Conservation (phyloP, 1,140 invertebrate species). For the Habropoda laboriosa region DNA sequence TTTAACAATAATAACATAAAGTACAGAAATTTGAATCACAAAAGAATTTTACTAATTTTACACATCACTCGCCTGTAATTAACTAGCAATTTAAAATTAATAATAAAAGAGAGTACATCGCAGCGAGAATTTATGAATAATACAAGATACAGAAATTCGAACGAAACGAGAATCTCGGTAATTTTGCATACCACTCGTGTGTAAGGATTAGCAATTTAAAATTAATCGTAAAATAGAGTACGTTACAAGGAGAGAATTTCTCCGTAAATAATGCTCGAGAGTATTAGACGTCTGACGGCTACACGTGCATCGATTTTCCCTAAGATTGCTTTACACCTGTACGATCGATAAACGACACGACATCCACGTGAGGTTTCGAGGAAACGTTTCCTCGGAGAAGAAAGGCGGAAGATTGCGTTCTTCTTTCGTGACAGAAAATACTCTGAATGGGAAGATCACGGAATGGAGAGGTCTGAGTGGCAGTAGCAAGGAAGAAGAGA, state of each 20-base stretch:
- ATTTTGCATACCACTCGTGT: too few species aligned
- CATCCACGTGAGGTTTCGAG: not conserved
- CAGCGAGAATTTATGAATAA: too few species aligned
- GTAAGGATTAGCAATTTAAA: not conserved
- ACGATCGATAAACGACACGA: slow-evolving; percentile 55
- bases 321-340: slow-evolving; percentile 41
- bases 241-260: not conserved
- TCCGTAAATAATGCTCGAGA: not conserved
- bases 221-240: not conserved
- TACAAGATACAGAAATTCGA: too few species aligned
- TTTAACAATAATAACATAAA: too few species aligned
- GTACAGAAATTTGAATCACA: too few species aligned
- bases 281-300: slow-evolving; percentile 22
- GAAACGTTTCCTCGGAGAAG: slow-evolving; percentile 28
- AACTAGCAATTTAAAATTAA: too few species aligned
- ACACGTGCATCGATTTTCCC: slow-evolving; percentile 43
- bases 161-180: not conserved
- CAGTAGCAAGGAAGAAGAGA: slow-evolving; percentile 19
- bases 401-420: slow-evolving; percentile 49
- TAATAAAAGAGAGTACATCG: too few species aligned
- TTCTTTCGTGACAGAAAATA: slow-evolving; percentile 45
- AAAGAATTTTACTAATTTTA: too few species aligned
- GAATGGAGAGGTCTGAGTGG: slow-evolving; percentile 32
- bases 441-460: slow-evolving; percentile 49
- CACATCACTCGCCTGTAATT: too few species aligned